Conservation (phyloP, 2,888 invertebrate species). For the Trichacis sp. region DNA sequence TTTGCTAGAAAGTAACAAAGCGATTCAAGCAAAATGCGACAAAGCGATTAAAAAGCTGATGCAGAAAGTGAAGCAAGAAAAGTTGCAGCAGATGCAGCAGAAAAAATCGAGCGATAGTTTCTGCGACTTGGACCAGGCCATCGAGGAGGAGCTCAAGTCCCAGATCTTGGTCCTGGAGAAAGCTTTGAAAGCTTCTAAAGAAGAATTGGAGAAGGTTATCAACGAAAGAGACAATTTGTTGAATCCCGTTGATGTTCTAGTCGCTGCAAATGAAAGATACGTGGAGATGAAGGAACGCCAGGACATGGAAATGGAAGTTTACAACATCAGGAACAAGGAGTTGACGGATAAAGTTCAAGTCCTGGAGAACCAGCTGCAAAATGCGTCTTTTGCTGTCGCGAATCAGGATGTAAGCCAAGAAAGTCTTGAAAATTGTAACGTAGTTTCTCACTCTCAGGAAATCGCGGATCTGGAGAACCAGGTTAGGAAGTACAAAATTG, state of each 20-base stretch:
- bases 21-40: conserved; percentile 78
- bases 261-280: conserved; percentile 81
- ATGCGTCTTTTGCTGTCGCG: too few relatives aligned
- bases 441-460: background rate
- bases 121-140: conserved; percentile 80
- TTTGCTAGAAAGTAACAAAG: conserved; percentile 75
- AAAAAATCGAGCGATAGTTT: conserved; percentile 71
- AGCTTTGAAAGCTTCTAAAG: conserved; percentile 73
- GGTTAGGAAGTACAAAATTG: conserved; percentile 50
- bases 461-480: conserved; percentile 10
- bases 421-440: conserved; percentile 17
- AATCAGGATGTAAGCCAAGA: conserved; percentile 11
- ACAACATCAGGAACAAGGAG: conserved; percentile 80
- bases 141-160: conserved; percentile 83
- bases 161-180: conserved; percentile 78
- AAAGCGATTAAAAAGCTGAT: conserved; percentile 88
- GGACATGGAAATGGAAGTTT: conserved; percentile 80
- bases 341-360: conserved; percentile 76
- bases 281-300: conserved; percentile 85
- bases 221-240: conserved; percentile 77
- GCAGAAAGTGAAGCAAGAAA: conserved; percentile 80
- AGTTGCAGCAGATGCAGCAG: conserved; percentile 72
- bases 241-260: conserved; percentile 81
- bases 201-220: conserved; percentile 74
- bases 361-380: conserved; percentile 61